Evolutionary conservation across 2,797 vertebrate genomes (phyloP).

Genomic region (Euthynnus affinis): DNA sequence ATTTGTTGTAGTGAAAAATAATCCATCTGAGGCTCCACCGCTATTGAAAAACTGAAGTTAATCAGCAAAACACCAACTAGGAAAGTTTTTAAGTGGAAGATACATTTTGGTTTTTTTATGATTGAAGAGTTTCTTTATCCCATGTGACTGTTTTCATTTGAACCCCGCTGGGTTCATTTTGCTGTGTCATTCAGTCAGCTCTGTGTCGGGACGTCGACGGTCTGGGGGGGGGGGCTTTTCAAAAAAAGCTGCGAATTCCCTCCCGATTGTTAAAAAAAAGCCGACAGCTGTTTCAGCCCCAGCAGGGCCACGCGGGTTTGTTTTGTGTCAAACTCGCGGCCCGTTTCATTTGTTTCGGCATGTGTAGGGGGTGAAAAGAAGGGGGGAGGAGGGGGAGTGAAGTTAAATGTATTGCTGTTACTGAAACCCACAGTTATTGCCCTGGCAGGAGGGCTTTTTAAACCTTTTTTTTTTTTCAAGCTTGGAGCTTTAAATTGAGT

Average conservation of each 20-base stretch:
- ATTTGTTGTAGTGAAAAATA: too few species aligned
- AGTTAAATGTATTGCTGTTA: constrained; percentile 1
- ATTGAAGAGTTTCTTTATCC: too few species aligned
- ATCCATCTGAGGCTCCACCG: too few species aligned
- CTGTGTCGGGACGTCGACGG: neutral
- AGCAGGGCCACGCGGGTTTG: constrained; percentile 36
- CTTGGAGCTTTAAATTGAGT: constrained; percentile 19
- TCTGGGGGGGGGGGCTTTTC: constrained; percentile 26
- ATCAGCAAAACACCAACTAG: neutral
- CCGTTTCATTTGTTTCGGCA: constrained; percentile 37
- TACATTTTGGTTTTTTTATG: neutral
- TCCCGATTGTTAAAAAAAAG: constrained; percentile 47
- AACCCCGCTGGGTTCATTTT: neutral
- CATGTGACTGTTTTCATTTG: too few species aligned
- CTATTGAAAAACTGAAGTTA: too few species aligned
- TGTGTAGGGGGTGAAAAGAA: neutral
- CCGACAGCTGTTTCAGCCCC: constrained; percentile 62
- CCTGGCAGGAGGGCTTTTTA: constrained; percentile 3
- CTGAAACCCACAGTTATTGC: constrained; percentile 28
- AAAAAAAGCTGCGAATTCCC: constrained; percentile 41
- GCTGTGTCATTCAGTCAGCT: constrained; percentile 11
- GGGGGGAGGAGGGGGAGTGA: neutral
- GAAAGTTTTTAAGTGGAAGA: neutral
- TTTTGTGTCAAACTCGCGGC: constrained; percentile 41
- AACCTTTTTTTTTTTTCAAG: constrained; percentile 35